Evolutionary conservation across 2,113 vertebrate species (phyloP).

Genomic region (Ptilorrhoa leucosticta): DNA sequence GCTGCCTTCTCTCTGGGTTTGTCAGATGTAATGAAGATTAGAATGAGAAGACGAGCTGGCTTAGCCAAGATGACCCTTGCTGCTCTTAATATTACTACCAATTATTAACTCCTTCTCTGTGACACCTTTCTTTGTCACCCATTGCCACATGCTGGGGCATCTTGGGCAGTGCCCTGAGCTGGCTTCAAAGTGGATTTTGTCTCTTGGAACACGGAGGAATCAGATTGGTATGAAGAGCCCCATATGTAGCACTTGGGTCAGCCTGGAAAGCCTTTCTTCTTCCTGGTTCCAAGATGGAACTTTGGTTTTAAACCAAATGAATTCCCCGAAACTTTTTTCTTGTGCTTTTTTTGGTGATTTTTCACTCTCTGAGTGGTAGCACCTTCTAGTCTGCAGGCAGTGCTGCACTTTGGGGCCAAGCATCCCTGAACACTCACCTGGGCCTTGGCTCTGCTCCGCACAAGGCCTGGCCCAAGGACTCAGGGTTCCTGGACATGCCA

Average conservation of each 20-base stretch:
- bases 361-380: neutral
- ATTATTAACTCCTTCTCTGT: neutral
- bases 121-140: neutral
- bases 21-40: neutral
- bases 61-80: neutral
- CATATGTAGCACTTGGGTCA: neutral
- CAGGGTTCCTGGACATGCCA: neutral
- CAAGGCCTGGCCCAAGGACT: accelerated
- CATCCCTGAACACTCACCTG: accelerated
- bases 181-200: neutral
- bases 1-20: neutral
- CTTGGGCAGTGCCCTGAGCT: neutral
- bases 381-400: neutral
- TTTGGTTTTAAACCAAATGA: neutral
- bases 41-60: neutral
- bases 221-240: accelerated
- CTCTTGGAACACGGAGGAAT: neutral
- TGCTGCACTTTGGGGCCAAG: accelerated
- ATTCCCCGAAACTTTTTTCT: neutral
- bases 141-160: neutral
- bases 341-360: neutral
- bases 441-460: neutral
- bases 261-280: neutral
- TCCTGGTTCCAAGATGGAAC: neutral
- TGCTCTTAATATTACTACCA: neutral